These are phyloP conservation scores for Enteromius trimaculatus DNA, from an alignment of 2,797 vertebrate genomes.

Conservation along the genomic window DNA sequence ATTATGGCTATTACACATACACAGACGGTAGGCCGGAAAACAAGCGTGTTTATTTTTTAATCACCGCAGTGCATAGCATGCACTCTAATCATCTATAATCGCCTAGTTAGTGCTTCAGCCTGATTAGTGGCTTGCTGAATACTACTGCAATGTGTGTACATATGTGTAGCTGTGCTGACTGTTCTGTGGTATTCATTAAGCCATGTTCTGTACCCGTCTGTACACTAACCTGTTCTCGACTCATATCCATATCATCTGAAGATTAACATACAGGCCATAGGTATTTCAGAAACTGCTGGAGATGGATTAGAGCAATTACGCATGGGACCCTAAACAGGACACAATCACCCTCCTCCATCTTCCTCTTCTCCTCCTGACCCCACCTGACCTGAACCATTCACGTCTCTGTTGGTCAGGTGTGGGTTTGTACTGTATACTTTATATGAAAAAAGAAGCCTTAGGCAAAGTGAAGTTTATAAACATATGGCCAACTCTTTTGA, in stretches of 20 bases:
- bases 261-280: background rate
- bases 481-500: slow-evolving; percentile 7
- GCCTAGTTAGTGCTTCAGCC: slow-evolving; percentile 57
- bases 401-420: background rate
- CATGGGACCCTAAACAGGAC: slow-evolving; percentile 5
- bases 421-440: background rate
- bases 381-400: slow-evolving; percentile 5
- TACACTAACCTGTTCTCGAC: background rate
- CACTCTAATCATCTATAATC: slow-evolving; percentile 62
- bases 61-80: slow-evolving; percentile 54
- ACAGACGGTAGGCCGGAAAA: slow-evolving; percentile 68
- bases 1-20: slow-evolving; percentile 64
- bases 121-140: slow-evolving; percentile 58
- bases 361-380: slow-evolving; percentile 4
- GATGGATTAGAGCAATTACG: slow-evolving; percentile 15
- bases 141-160: slow-evolving; percentile 60
- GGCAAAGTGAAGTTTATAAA: background rate
- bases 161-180: slow-evolving; percentile 8
- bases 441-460: background rate
- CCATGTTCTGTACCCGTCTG: background rate
- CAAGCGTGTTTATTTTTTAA: slow-evolving; percentile 66
- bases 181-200: background rate
- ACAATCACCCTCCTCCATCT: slow-evolving; percentile 2
- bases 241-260: background rate
- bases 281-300: slow-evolving; percentile 19